Percentiles rank a stretch among this genome's conserved stretches.
Evolutionary conservation across 2,888 invertebrate species (phyloP).

Genomic region (Drosophila macrothrix): DNA sequence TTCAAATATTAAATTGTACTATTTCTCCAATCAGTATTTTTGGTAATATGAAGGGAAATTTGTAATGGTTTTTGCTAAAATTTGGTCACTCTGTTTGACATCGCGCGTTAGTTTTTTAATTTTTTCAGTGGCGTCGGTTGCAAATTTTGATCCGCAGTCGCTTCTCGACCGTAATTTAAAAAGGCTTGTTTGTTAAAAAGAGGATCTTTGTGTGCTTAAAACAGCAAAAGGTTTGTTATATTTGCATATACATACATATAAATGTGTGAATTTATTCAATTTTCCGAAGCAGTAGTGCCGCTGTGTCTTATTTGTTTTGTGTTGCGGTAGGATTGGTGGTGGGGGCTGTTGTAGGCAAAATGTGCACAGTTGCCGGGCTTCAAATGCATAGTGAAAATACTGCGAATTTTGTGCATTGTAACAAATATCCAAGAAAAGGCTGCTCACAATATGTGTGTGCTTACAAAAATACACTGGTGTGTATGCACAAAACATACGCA

Average conservation of each 20-base stretch:
- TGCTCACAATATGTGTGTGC: slow-evolving; percentile 15
- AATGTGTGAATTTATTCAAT: not conserved
- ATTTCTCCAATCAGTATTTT: not conserved
- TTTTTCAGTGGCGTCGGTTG: slow-evolving; percentile 69
- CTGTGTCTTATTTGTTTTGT: slow-evolving; percentile 24
- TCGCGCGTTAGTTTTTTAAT: slow-evolving; percentile 69
- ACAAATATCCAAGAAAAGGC: slow-evolving; percentile 3
- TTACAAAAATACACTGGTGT: slow-evolving; percentile 3
- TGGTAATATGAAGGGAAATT: slow-evolving; percentile 7
- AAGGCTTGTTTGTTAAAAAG: slow-evolving; percentile 6
- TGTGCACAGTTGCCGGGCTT: slow-evolving; percentile 51
- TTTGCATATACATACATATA: not conserved
- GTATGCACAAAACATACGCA: not conserved
- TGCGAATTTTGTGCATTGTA: slow-evolving; percentile 12
- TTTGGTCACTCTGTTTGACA: slow-evolving; percentile 36
- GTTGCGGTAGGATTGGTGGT: slow-evolving; percentile 70
- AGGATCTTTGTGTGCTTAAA: slow-evolving; percentile 9
- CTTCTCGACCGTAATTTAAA: slow-evolving; percentile 3
- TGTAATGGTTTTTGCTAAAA: not conserved
- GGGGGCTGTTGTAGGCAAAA: slow-evolving; percentile 47
- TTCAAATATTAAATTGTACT: not conserved
- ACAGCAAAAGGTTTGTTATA: slow-evolving; percentile 57
- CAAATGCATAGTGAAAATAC: slow-evolving; percentile 8
- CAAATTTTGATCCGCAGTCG: slow-evolving; percentile 10
- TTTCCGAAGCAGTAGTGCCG: not conserved